These are phyloP conservation scores for Eulithis prunata DNA, from an alignment of 2,888 invertebrate species.

Conservation along the genomic window DNA sequence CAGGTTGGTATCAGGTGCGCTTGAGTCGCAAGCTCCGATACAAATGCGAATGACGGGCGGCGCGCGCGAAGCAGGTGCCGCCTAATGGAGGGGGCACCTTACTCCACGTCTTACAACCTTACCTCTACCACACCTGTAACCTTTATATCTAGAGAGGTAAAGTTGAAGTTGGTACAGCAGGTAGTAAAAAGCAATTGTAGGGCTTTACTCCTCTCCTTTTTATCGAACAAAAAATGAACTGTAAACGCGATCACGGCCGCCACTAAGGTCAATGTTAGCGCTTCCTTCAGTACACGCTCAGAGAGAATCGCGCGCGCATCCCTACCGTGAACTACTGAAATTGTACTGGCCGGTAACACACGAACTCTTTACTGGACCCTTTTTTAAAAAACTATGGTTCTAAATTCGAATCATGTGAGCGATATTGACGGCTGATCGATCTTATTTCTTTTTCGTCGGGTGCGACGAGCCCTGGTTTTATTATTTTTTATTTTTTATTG, in stretches of 20 bases:
- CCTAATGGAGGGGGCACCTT: constrained; percentile 82
- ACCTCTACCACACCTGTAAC: constrained; percentile 34
- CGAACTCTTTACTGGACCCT: constrained; percentile 47
- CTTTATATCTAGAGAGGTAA: constrained; percentile 41
- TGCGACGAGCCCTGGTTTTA: constrained; percentile 51
- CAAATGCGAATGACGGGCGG: constrained; percentile 77
- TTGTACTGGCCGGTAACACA: constrained; percentile 53
- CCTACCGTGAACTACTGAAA: constrained; percentile 63
- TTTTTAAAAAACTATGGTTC: constrained; percentile 37
- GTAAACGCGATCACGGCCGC: constrained; percentile 85
- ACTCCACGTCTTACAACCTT: constrained; percentile 76
- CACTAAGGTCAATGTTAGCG: constrained; percentile 84
- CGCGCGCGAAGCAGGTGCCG: constrained; percentile 79
- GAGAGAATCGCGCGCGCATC: constrained; percentile 82
- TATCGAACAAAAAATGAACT: constrained; percentile 85
- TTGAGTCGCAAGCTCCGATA: constrained; percentile 58
- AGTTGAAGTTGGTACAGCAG: constrained; percentile 37
- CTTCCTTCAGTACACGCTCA: constrained; percentile 84
- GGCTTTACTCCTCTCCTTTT: constrained; percentile 84
- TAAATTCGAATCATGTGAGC: constrained; percentile 45
- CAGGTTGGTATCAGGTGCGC: constrained; percentile 75
- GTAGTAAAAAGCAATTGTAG: constrained; percentile 57
- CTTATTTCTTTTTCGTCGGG: constrained; percentile 41
- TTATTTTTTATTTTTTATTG: constrained; percentile 68
- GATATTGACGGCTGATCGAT: constrained; percentile 68